Percentiles rank a stretch among this genome's conserved stretches.
phyloP scores from a whole-genome alignment of 2,113 vertebrate species.

The Bubalus kerabau region DNA sequence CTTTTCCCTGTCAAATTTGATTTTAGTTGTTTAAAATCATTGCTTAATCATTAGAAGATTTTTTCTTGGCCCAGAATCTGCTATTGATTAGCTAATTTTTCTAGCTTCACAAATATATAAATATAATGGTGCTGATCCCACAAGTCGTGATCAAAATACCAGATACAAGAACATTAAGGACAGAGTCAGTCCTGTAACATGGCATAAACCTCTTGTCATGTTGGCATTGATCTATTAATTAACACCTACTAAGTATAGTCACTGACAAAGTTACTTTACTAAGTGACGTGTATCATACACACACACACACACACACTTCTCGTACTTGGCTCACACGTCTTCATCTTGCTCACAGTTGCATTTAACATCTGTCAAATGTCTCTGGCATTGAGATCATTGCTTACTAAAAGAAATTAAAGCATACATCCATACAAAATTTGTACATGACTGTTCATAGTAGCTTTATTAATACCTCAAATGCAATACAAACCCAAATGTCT shows the following conservation, averaged over 20 bases:
- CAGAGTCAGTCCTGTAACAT: neutral
- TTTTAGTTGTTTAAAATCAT: conserved; percentile 20
- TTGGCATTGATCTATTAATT: neutral
- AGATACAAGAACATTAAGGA: neutral
- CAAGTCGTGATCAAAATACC: neutral
- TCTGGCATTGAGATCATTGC: conserved; percentile 25
- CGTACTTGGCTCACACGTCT: neutral
- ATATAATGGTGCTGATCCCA: neutral
- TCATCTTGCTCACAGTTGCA: neutral
- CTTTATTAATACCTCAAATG: neutral
- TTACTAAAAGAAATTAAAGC: conserved; percentile 19
- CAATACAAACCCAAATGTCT: neutral
- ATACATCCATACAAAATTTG: neutral
- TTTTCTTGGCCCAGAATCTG: conserved; percentile 11
- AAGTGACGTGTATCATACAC: neutral
- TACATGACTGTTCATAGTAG: neutral
- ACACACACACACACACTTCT: neutral
- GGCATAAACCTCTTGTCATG: neutral
- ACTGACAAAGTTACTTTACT: neutral
- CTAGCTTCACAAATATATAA: neutral
- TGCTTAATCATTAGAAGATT: neutral
- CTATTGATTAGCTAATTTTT: conserved; percentile 8
- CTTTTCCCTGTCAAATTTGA: neutral
- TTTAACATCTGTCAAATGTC: neutral
- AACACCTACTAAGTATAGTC: neutral